A percentile compares a stretch with the other conserved stretches of the same genome.
Evolutionary conservation across 2,797 vertebrate genomes (phyloP).

Genomic region (Mus minutoides): DNA sequence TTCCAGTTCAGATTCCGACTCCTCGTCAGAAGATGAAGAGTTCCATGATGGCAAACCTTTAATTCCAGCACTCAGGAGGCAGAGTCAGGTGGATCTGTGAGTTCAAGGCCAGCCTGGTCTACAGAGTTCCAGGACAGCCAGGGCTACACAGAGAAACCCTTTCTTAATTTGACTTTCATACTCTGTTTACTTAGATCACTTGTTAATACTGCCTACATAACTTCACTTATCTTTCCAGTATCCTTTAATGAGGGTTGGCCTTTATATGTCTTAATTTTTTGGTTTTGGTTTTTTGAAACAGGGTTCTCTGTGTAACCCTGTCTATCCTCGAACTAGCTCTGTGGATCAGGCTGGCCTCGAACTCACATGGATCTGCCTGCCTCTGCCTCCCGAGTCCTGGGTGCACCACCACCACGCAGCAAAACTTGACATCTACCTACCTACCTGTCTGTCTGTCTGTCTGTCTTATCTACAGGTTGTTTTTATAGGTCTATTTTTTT

Average conservation of each 20-base stretch:
- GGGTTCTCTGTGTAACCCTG: background rate
- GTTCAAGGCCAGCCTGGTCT: background rate
- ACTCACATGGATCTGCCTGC: background rate
- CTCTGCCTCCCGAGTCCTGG: background rate
- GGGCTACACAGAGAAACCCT: background rate
- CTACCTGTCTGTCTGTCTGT: background rate
- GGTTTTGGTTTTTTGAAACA: background rate
- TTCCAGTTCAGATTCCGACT: too few species aligned
- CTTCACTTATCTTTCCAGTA: background rate
- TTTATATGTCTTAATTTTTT: background rate
- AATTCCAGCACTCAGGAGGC: background rate
- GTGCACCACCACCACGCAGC: background rate
- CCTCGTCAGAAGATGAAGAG: too few species aligned
- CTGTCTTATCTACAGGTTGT: background rate
- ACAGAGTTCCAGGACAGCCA: background rate
- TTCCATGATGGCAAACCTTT: background rate
- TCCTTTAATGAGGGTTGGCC: background rate
- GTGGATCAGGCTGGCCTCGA: background rate
- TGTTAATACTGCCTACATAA: background rate
- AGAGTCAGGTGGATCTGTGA: background rate
- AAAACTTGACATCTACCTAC: background rate
- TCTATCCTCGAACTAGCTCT: background rate
- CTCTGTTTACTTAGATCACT: background rate
- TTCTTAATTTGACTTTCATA: background rate
- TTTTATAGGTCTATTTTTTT: background rate